These are phyloP conservation scores for Rana temporaria DNA, from an alignment of 2,113 vertebrate species.

Conservation along the genomic window DNA sequence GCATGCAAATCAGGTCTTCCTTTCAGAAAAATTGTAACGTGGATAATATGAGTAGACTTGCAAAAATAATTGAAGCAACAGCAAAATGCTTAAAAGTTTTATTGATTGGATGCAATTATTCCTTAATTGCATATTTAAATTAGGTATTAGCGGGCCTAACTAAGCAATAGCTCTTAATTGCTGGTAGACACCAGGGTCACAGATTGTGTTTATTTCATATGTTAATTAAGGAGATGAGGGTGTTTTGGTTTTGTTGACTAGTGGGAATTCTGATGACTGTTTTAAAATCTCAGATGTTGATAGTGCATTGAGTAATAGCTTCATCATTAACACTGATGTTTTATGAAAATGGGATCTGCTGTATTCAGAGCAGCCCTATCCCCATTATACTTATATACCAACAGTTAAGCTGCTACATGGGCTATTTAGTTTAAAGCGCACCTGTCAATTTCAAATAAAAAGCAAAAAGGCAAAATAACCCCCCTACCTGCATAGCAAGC, in stretches of 20 bases:
- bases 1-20: conserved; percentile 46
- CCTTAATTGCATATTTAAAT: conserved; percentile 92
- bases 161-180: conserved; percentile 90
- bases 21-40: conserved; percentile 10
- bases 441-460: not conserved
- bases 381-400: not conserved
- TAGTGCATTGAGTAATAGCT: conserved; percentile 69
- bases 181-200: conserved; percentile 85
- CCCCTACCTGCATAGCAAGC: too few species aligned
- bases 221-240: conserved; percentile 88
- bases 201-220: conserved; percentile 89
- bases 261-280: conserved; percentile 70
- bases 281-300: conserved; percentile 76
- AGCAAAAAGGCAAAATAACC: too few species aligned
- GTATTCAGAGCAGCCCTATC: conserved; percentile 48
- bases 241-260: conserved; percentile 84
- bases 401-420: not conserved
- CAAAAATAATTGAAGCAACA: conserved; percentile 76
- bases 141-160: conserved; percentile 88
- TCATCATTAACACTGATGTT: conserved; percentile 70
- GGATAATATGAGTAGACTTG: conserved; percentile 68
- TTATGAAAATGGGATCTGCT: conserved; percentile 68
- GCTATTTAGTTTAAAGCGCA: not conserved
- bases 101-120: conserved; percentile 91
- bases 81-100: conserved; percentile 87